phyloP scores from a whole-genome alignment of 2,888 invertebrate genomes.

The Ceriagrion tenellum region DNA sequence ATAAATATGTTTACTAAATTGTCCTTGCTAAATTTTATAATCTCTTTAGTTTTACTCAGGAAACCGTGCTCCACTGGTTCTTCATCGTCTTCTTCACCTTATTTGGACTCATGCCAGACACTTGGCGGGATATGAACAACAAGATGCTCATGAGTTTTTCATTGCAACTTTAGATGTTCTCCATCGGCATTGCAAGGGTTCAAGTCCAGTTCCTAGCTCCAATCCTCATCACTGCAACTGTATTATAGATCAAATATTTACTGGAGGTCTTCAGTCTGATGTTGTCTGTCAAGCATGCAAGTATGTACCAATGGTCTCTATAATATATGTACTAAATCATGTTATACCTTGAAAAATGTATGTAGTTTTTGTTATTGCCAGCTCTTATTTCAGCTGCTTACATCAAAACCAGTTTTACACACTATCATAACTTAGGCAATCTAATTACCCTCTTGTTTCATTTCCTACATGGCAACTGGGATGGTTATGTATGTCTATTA shows the following conservation, averaged over 20 bases:
- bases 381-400: too few relatives aligned
- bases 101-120: conserved; percentile 98
- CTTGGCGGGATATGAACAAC: conserved; percentile 97
- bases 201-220: conserved; percentile 71
- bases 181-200: conserved; percentile 86
- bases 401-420: too few relatives aligned
- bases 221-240: conserved; percentile 88
- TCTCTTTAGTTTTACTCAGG: conserved; percentile 94
- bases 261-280: conserved; percentile 97
- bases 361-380: too few relatives aligned
- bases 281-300: conserved; percentile 97
- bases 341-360: too few relatives aligned
- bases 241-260: conserved; percentile 98
- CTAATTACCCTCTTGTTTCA: too few relatives aligned
- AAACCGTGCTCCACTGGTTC: conserved; percentile 90
- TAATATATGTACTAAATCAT: neutral
- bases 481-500: too few relatives aligned
- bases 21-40: neutral
- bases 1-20: too few relatives aligned
- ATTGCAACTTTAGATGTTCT: conserved; percentile 96
- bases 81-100: conserved; percentile 93
- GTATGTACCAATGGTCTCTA: conserved; percentile 78
- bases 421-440: too few relatives aligned
- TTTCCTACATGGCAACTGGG: too few relatives aligned
- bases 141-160: conserved; percentile 99